Evolutionary conservation across 1,140 invertebrate species (phyloP), one percentile per base, ranked within the genome.

Genomic region (Helicoverpa zea): DNA sequence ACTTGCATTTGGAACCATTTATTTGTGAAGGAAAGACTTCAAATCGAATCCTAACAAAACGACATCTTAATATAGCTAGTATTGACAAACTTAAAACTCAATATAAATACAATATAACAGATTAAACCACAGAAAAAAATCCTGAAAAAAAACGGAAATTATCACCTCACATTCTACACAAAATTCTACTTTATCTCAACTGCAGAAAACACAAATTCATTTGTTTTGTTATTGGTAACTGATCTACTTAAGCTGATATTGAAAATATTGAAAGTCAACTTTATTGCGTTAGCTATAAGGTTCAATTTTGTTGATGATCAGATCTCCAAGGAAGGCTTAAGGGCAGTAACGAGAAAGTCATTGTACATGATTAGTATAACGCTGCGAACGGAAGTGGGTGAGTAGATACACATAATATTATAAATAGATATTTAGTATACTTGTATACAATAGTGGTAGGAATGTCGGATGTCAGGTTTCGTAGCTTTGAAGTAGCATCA

Each of bases 351-450:
- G 74, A 78, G 80, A 88, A 87, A 75, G 82, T 80, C 82, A 87
- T 87, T 89, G 87, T 90, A 73, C 66, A 54, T 77, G 85, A 84
- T 88, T 88, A 87, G 85, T 84, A 80, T 83, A 82, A 77, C 73
- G 30, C 75, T 35, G 85, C 14, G 83, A 87, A 87, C 86, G 88
- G 88, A 90, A 90, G 83, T 83, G 80, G 77, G 56, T 84, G 59
- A 79, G 74, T 81, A 68, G 75, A 77, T 54, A 43, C 35, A 43
- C 23, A 23, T 43, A 43, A 43, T 43, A 77, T 64, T 77, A 77
- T 52, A 77, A 64, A 43, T 43, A 43, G 29, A 47, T 66, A 43
- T 77, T 54, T 54, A 66, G 59, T 43, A 10, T 4, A 61, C 23
- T 54, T 23, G 9, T 29, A 12, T n/a, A 61, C 73, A 75, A 75